Conservation (phyloP, 2,888 invertebrate species). For the Isotomurus palustris region DNA sequence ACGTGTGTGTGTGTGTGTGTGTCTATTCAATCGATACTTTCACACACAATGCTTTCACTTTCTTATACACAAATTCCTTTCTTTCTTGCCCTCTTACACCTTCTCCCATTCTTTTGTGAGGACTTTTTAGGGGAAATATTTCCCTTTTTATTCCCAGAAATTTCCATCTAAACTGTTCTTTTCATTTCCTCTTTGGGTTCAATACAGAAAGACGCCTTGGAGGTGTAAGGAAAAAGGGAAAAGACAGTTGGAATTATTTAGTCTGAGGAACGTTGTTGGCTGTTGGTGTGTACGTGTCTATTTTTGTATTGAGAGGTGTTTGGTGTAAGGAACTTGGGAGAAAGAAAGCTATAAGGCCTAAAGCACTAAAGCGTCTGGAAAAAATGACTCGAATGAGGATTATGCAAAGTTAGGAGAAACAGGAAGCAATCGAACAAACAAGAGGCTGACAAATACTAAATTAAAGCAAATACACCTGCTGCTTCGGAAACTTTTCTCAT, state of each 20-base stretch:
- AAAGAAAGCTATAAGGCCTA: not conserved
- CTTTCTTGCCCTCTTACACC: not conserved
- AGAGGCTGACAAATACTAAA: conserved; percentile 12
- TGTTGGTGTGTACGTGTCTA: too few relatives aligned
- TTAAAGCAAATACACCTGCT: conserved; percentile 31
- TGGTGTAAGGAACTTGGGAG: too few relatives aligned
- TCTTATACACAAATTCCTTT: not conserved
- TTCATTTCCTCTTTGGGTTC: too few relatives aligned
- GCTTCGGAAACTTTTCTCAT: conserved; percentile 28
- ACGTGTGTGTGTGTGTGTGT: too few relatives aligned
- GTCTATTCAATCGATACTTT: conserved; percentile 24
- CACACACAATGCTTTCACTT: conserved; percentile 14
- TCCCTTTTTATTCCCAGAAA: too few relatives aligned
- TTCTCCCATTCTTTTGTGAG: too few relatives aligned
- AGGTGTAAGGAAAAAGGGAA: too few relatives aligned
- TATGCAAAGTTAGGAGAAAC: not conserved
- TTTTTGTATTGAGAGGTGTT: too few relatives aligned
- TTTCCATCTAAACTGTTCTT: too few relatives aligned
- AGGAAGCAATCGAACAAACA: conserved; percentile 7
- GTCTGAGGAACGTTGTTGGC: too few relatives aligned
- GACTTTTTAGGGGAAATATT: too few relatives aligned
- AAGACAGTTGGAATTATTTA: not conserved
- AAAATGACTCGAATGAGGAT: not conserved
- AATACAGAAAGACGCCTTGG: too few relatives aligned
- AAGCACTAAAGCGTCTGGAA: not conserved